A percentile compares a stretch with the other conserved stretches of the same genome.
These are phyloP conservation scores for Drosophila funebris DNA, from an alignment of 1,140 invertebrate species.

Conservation along the genomic window DNA sequence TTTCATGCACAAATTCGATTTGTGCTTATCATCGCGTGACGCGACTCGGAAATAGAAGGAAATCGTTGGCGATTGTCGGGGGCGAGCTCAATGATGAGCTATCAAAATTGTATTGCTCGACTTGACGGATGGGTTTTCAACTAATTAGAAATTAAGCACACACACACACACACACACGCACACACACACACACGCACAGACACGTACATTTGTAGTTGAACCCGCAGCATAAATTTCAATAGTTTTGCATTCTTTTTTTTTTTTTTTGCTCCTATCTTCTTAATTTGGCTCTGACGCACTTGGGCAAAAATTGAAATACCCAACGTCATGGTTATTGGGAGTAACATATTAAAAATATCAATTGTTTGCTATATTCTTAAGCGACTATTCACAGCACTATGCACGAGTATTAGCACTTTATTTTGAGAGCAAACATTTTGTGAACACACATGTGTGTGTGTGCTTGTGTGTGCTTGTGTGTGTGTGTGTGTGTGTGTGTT, in stretches of 20 bases:
- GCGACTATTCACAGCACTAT: neutral
- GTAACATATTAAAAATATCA: neutral
- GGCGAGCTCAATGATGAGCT: slow-evolving; percentile 36
- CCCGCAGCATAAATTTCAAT: slow-evolving; percentile 28
- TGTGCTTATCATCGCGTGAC: slow-evolving; percentile 77
- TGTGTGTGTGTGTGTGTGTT: slow-evolving; percentile 7
- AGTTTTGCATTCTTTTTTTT: slow-evolving; percentile 17
- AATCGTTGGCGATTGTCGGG: slow-evolving; percentile 3
- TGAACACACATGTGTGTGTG: slow-evolving; percentile 29
- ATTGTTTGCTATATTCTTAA: slow-evolving; percentile 4
- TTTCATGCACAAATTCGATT: slow-evolving; percentile 74
- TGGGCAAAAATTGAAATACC: slow-evolving; percentile 15
- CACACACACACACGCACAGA: no score
- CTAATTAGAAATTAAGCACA: slow-evolving; percentile 52
- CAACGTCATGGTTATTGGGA: neutral
- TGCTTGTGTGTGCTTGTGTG: neutral
- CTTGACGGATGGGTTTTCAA: slow-evolving; percentile 52
- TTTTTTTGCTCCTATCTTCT: neutral
- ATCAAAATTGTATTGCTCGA: slow-evolving; percentile 44
- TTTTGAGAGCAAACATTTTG: slow-evolving; percentile 58
- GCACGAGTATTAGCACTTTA: neutral
- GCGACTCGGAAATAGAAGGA: slow-evolving; percentile 2
- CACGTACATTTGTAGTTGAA: no score
- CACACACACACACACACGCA: neutral
- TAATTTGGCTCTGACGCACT: slow-evolving; percentile 21